phyloP scores from a whole-genome alignment of 2,888 invertebrate species.

The Lymantria dispar region DNA sequence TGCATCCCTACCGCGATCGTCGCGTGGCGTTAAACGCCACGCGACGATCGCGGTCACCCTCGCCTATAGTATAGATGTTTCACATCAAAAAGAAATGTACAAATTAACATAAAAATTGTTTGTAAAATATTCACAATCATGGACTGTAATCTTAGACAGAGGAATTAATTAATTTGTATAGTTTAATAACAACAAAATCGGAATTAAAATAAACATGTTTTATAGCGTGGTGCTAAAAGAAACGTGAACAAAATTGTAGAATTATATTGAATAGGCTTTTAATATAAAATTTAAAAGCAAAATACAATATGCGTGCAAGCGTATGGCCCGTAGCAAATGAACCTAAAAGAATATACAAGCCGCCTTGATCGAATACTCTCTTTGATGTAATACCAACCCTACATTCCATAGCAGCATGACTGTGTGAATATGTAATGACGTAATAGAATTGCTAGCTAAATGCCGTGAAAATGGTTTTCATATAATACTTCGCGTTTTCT shows the following conservation, averaged over 20 bases:
- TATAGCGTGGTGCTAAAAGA: no score
- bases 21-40: no score
- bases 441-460: constrained; percentile 60
- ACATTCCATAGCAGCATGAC: constrained; percentile 55
- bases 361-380: constrained; percentile 63
- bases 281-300: constrained; percentile 16
- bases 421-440: constrained; percentile 64
- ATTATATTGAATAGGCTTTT: constrained; percentile 12
- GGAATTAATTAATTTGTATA: no score
- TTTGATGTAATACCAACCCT: constrained; percentile 55
- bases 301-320: constrained; percentile 41
- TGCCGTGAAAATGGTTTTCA: constrained; percentile 54
- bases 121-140: no score
- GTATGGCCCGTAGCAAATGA: constrained; percentile 66
- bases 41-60: no score
- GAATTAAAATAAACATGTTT: no score
- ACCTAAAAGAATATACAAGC: constrained; percentile 61
- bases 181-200: no score
- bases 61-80: no score
- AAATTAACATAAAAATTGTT: no score
- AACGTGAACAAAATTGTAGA: not conserved
- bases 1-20: no score
- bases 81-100: no score
- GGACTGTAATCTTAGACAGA: no score
- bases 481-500: constrained; percentile 28